Base-by-base conservation (phyloP, 37 sponge, comb jelly and placozoan species). In the Chondrilla cf. caribensis region DNA sequence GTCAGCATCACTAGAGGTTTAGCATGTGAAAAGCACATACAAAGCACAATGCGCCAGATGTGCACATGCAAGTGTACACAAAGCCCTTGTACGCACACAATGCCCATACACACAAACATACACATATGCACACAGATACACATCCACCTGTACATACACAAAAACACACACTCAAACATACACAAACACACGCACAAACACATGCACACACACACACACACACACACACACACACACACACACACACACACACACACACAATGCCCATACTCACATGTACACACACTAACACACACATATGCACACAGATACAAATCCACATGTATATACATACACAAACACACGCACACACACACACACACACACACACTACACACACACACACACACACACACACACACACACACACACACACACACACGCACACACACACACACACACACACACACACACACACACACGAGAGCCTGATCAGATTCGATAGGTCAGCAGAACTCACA, bases 221-320 rank as follows among this genome's bases (percentile, higher is more conserved):
- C 64, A 26, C 64, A 60, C 64, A 60, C 29, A 60, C 64, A 60
- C 64, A 60, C 64, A 60, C 64, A 60, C 64, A 60, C 64, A 60
- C 64, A 26, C 64, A 60, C 64, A 60, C 64, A 60, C 15, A 26
- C 64, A 60, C 64, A 60, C 64, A 60, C 64, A 60, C 64, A 60
- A 22, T 6, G 19, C 6, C 24, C 9, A 60, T 22, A 60, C 22
- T 21, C 64, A 60, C 15, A 26, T 22, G 15, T 22, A 60, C 22
- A 26, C 64, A 60, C 22, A 22, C 22, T 7, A 26, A 60, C 64
- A 60, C 29, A 26, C 64, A 60, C 64, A 60, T 22, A 60, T 22
- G 15, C 64, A 60, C 64, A 60, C 29, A 26, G 19, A 60, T 22
- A 60, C 64, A 60, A 6, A 60, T 15, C 4, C 64, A 60, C 64